Evolutionary conservation across 2,113 vertebrate genomes (phyloP).

Genomic region (Cyrtonyx montezumae): DNA sequence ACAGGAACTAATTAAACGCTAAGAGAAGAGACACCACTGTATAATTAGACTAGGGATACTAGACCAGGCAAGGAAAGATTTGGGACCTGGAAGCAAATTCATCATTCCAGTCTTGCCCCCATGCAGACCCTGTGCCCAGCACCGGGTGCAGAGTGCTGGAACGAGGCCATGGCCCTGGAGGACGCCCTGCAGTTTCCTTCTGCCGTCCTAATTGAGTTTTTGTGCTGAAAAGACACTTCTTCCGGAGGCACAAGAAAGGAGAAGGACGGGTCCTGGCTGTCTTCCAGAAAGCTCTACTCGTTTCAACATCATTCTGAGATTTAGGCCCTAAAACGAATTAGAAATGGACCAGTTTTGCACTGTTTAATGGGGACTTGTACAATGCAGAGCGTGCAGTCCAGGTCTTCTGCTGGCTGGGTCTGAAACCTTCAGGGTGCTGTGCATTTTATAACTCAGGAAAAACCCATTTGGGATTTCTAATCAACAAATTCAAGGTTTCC

Average conservation of each 20-base stretch:
- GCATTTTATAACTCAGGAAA: background rate
- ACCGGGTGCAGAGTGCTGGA: background rate
- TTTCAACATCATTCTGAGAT: conserved; percentile 53
- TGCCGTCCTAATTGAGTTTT: conserved; percentile 37
- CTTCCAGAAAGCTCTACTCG: conserved; percentile 37
- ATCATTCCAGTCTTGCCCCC: background rate
- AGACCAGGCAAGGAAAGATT: background rate
- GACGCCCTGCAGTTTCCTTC: background rate
- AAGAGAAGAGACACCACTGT: background rate
- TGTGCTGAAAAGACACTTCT: conserved; percentile 56
- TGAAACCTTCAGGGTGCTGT: background rate
- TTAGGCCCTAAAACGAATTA: conserved; percentile 60
- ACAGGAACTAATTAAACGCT: background rate
- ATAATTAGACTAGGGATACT: background rate
- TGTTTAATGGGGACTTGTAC: conserved; percentile 23
- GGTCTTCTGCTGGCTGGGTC: background rate
- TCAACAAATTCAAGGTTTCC: background rate
- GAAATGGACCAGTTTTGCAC: conserved; percentile 21
- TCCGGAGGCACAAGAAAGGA: conserved; percentile 31
- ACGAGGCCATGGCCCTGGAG: background rate
- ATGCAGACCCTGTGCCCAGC: background rate
- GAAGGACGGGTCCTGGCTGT: conserved; percentile 27
- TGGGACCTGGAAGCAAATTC: background rate
- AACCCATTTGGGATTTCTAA: background rate
- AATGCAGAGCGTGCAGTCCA: background rate